Conservation (phyloP, 2,797 vertebrate species). For the Heliangelus exortis region DNA sequence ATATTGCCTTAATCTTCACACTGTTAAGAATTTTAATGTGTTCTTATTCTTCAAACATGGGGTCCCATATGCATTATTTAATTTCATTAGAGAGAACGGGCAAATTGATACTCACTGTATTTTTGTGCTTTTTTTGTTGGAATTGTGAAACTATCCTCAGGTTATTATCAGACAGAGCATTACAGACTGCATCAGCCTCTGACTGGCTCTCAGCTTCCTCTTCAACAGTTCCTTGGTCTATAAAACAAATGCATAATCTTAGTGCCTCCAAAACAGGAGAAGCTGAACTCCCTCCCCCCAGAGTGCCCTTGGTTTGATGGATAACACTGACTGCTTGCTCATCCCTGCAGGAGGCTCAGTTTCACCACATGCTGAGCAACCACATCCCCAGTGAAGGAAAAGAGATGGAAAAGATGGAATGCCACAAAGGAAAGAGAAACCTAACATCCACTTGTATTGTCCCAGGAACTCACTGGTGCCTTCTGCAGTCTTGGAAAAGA, state of each 20-base stretch:
- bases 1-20: constrained; percentile 42
- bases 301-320: not conserved
- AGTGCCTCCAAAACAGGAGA: not conserved
- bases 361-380: not conserved
- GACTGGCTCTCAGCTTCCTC: not conserved
- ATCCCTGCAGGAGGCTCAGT: not conserved
- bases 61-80: constrained; percentile 57
- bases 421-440: not conserved
- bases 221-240: not conserved
- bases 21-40: constrained; percentile 53
- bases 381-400: not conserved
- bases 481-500: not conserved
- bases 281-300: not conserved
- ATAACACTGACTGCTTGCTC: not conserved
- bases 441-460: accelerated
- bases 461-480: accelerated
- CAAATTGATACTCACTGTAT: constrained; percentile 50
- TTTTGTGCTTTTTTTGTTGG: constrained; percentile 13
- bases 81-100: constrained; percentile 63
- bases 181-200: not conserved
- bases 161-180: constrained; percentile 28
- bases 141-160: constrained; percentile 32
- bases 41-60: constrained; percentile 59
- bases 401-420: not conserved
- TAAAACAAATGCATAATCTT: not conserved